These are phyloP conservation scores for Bombyx mori DNA, from an alignment of 1,140 invertebrate genomes.

Conservation along the genomic window ASM3026992v2 NC_085124.1:7062501-7063000, in stretches of 20 bases:
- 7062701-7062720: too few species aligned
- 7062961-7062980: slow-evolving; percentile 39
- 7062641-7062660: too few species aligned
- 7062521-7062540: too few species aligned
- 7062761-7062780: not conserved
- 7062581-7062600: too few species aligned
- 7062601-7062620: too few species aligned
- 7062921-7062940: slow-evolving; percentile 2
- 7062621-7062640: too few species aligned
- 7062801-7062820: not conserved
- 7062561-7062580: too few species aligned
- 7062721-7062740: not conserved
- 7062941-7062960: slow-evolving; percentile 1
- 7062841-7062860: too few species aligned
- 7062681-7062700: too few species aligned
- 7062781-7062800: not conserved
- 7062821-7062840: not conserved
- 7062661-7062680: too few species aligned
- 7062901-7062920: slow-evolving; percentile 1
- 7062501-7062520: too few species aligned
- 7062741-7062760: not conserved
- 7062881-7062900: not conserved
- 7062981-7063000: slow-evolving; percentile 19
- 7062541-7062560: too few species aligned
- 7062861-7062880: not conserved